Evolutionary conservation across 2,888 invertebrate species (phyloP), one percentile per base, ranked within the genome.

Genomic region (Papilio protenor): DNA sequence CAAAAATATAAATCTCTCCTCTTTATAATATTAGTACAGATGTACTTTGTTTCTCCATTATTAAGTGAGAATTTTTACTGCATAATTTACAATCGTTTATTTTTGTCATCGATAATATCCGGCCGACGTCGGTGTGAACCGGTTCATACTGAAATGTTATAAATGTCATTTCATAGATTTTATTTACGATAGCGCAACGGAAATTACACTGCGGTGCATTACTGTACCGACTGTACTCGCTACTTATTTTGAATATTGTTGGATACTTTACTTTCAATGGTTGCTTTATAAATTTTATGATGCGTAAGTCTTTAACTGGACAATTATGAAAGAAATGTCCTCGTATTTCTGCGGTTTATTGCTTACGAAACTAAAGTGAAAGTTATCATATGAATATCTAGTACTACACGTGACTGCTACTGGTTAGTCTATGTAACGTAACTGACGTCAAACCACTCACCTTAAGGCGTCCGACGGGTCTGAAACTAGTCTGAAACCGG

Each of bases 111-210:
- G 66, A 66, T 66, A 66, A 40, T 40, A 33, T 66, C 40, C 40
- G 40, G 40, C 18, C 66, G 33, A 40, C 11, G 33, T 11, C 40
- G 66, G 66, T 66, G 11, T 66, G 66, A 57, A 57, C 33, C 57
- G 45, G 57, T 45, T 21, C 23, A 47, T 47, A 45, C 59, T 45
- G n/a, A 21, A 59, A 40, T 73, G 73, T 59, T 59, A 73, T 73
- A 73, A 73, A 73, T 59, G 73, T 59, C 73, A 73, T 59, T 16
- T 59, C 57, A 12, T 40, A 45, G 73, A 73, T 73, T 73, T 73
- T 73, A 73, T 73, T 59, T 59, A 59, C 59, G 73, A 73, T 73
- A 59, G 45, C 73, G 57, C 73, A 73, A 73, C 55, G 57, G 73
- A 73, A 73, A 73, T 73, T 73, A 57, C 73, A 73, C 57, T 73